phyloP scores from a whole-genome alignment of 1,140 invertebrate species.

The Bombus sibiricus region DNA sequence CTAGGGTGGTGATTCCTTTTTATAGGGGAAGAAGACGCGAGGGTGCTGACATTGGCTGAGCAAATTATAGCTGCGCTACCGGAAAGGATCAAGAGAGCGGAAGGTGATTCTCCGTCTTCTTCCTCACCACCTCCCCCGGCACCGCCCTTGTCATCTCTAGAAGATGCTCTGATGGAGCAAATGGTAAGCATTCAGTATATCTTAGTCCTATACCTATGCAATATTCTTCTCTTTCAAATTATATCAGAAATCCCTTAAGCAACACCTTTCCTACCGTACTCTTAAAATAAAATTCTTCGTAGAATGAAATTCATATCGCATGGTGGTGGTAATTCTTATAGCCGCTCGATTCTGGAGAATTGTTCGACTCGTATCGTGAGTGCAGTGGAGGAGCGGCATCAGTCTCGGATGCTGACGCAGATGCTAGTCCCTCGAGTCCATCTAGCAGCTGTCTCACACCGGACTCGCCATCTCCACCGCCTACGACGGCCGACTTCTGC shows the following conservation, averaged over 20 bases:
- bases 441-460: slow-evolving; percentile 85
- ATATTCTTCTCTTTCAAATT: neutral
- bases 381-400: slow-evolving; percentile 81
- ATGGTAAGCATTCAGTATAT: slow-evolving; percentile 69
- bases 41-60: slow-evolving; percentile 96
- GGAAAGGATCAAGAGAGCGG: slow-evolving; percentile 93
- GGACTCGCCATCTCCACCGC: slow-evolving; percentile 92
- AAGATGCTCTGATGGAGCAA: slow-evolving; percentile 81
- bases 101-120: slow-evolving; percentile 78
- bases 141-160: slow-evolving; percentile 77
- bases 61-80: slow-evolving; percentile 99
- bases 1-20: slow-evolving; percentile 78
- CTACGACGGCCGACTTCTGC: slow-evolving; percentile 94
- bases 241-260: neutral
- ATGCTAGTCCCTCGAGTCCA: slow-evolving; percentile 81
- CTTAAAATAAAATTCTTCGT: neutral
- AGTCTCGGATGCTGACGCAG: slow-evolving; percentile 80
- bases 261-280: neutral
- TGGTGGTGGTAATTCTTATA: slow-evolving; percentile 55
- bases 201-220: too few relatives aligned
- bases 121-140: slow-evolving; percentile 76
- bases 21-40: slow-evolving; percentile 95
- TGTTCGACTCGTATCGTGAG: slow-evolving; percentile 82
- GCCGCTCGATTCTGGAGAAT: slow-evolving; percentile 79
- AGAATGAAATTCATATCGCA: neutral